Base-by-base conservation (phyloP, 2,888 invertebrate genomes). In the Deroplatys truncata region DNA sequence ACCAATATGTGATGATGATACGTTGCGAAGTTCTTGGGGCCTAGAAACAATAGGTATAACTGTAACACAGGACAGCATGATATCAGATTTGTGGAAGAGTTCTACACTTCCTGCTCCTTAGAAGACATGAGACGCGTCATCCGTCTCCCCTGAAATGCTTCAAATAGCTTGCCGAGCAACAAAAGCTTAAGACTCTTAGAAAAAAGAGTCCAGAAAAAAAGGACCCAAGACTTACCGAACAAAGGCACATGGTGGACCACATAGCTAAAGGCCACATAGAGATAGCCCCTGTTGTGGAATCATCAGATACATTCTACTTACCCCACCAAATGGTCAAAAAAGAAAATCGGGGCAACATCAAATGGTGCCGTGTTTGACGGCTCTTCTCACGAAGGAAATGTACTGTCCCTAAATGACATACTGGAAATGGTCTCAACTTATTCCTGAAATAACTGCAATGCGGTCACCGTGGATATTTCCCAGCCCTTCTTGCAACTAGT, bases 401-500 rank as follows among this genome's bases (percentile, higher is more conserved):
- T 5, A 31, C 31, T 31, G 3, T 31, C 31, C 31, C 2, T 31
- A 31, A 5, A 31, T 31, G 31, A 31, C n/a, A 20, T 16, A 25
- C 2, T 31, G 31, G 31, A 31, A 31, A 31, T 86, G 43, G 10
- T 49, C 10, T 28, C 16, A 15, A 28, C 82, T 20, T 82, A 4
- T 31, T 2, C 31, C 31, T 31, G 31, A 31, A 31, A 31, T 31
- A 2, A 31, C 31, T 31, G 3, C 31, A 2, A 31, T 31, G 31
- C 31, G 31, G 31, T 31, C 31, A 4, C 31, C 31, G 31, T 5
- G 5, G 31, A 31, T 5, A 31, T 31, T 31, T 2, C 31, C 5
- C 35, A 88, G 31, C 84, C 84, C 15, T 88, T 88, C 82, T 82
- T 88, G 72, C 88, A 88, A 43, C 84, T 88, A 28, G 31, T n/a